phyloP scores from a whole-genome alignment of 2,888 invertebrate species.

The Drosophila dives region DNA sequence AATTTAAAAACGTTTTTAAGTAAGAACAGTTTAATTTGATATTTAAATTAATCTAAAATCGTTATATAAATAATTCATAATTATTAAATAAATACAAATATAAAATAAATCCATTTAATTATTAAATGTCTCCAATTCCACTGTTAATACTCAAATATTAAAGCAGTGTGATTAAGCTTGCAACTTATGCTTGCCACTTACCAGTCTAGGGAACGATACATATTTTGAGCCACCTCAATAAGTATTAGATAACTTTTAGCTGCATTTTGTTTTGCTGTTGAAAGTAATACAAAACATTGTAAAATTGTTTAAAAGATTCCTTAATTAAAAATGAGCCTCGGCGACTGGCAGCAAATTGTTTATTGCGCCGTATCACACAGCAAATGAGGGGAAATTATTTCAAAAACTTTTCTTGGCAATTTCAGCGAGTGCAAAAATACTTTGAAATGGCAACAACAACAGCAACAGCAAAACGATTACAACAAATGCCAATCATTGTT shows the following conservation, averaged over 20 bases:
- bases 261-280: conserved; percentile 15
- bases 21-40: too few relatives aligned
- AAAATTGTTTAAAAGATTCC: conserved; percentile 59
- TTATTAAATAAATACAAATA: neutral
- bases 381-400: conserved; percentile 67
- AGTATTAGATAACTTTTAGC: conserved; percentile 22
- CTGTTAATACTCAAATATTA: neutral
- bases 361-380: conserved; percentile 51
- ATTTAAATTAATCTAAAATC: neutral
- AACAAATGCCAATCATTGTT: conserved; percentile 79
- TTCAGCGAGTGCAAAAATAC: conserved; percentile 74
- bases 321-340: conserved; percentile 68
- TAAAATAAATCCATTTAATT: too few relatives aligned
- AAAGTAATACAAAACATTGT: conserved; percentile 43
- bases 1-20: too few relatives aligned
- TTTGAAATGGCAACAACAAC: conserved; percentile 48
- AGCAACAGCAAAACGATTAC: conserved; percentile 60
- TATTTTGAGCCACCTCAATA: neutral
- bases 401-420: conserved; percentile 68
- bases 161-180: neutral
- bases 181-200: neutral
- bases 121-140: neutral
- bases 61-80: neutral
- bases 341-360: conserved; percentile 58
- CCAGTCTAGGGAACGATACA: neutral